phyloP scores from a whole-genome alignment of 2,888 invertebrate genomes.

The Lasioglossum villosulum region DNA sequence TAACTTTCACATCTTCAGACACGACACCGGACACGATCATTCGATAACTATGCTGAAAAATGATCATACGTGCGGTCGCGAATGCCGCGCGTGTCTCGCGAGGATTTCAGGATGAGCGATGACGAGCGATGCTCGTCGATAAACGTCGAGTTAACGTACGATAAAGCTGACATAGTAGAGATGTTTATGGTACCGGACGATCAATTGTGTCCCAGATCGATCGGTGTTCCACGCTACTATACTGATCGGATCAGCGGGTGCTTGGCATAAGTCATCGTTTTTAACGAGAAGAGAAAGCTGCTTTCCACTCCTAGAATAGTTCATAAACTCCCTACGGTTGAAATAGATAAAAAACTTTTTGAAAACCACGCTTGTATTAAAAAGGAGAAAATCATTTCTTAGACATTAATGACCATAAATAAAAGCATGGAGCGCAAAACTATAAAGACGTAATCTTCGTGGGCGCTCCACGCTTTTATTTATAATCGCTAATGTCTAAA shows the following conservation, averaged over 20 bases:
- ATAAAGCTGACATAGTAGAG: slow-evolving; percentile 54
- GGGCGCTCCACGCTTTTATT: no score
- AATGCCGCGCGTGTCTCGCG: slow-evolving; percentile 60
- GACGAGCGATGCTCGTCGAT: slow-evolving; percentile 59
- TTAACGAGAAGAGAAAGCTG: slow-evolving; percentile 1
- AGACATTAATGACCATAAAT: no score
- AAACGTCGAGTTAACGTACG: slow-evolving; percentile 59
- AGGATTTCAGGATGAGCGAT: slow-evolving; percentile 66
- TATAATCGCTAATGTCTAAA: no score
- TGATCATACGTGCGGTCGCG: slow-evolving; percentile 60
- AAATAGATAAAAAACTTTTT: background rate
- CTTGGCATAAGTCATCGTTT: slow-evolving; percentile 15
- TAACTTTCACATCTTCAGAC: slow-evolving; percentile 16
- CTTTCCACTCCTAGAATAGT: background rate
- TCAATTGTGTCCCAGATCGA: slow-evolving; percentile 46
- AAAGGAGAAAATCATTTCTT: no score
- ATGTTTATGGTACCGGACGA: slow-evolving; percentile 51
- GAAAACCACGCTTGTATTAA: no score
- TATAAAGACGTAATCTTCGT: no score
- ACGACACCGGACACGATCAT: slow-evolving; percentile 52
- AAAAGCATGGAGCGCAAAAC: no score
- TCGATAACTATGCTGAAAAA: slow-evolving; percentile 69
- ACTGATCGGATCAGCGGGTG: slow-evolving; percentile 7
- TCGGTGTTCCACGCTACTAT: slow-evolving; percentile 17
- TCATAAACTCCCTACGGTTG: no score